These are phyloP conservation scores for Drosophila helvetica DNA, from an alignment of 2,888 invertebrate genomes.

Conservation along the genomic window DNA sequence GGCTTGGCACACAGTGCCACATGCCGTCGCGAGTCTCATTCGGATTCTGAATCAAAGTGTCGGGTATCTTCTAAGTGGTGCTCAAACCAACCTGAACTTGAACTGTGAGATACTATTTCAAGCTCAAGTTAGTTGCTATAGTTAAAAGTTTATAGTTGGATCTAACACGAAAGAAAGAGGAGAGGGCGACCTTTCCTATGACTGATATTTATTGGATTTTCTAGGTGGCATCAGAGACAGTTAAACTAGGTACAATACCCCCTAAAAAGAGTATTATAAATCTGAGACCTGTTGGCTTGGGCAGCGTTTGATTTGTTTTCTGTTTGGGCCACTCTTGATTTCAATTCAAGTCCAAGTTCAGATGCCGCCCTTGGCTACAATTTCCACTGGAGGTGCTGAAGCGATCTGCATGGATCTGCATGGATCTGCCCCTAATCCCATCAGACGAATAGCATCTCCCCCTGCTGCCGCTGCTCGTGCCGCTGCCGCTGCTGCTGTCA, in stretches of 20 bases:
- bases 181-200: background rate
- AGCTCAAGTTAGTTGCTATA: slow-evolving; percentile 12
- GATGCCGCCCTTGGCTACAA: slow-evolving; percentile 17
- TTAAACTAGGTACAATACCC: too few species aligned
- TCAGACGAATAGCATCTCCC: slow-evolving; percentile 13
- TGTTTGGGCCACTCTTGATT: slow-evolving; percentile 37
- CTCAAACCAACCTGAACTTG: slow-evolving; percentile 51
- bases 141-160: background rate
- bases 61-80: slow-evolving; percentile 13
- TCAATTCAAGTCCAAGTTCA: slow-evolving; percentile 38
- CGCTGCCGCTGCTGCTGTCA: background rate
- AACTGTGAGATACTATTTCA: slow-evolving; percentile 55
- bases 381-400: slow-evolving; percentile 12
- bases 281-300: too few species aligned
- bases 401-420: slow-evolving; percentile 8
- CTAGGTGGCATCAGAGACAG: too few species aligned
- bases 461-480: background rate
- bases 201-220: too few species aligned
- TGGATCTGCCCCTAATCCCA: slow-evolving; percentile 26
- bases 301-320: too few species aligned
- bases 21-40: slow-evolving; percentile 4
- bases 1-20: background rate
- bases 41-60: slow-evolving; percentile 10
- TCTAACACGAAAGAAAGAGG: background rate
- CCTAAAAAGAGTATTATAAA: too few species aligned